Base-by-base conservation (phyloP, 2,113 vertebrate genomes). In the Plecturocebus donacophilus region DNA sequence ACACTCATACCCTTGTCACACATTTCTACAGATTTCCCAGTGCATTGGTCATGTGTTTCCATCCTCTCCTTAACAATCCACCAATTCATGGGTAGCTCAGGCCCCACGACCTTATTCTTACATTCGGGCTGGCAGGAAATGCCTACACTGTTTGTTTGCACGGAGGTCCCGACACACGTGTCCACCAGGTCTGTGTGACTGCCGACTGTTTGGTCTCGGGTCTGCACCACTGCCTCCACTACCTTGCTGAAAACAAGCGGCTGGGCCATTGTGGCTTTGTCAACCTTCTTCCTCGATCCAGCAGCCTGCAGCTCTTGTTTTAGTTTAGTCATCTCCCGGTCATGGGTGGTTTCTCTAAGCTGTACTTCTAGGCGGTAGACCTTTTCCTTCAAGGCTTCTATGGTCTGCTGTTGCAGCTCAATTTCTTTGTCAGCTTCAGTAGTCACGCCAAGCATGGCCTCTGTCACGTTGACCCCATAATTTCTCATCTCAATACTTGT, bases 281-380 rank as follows among this genome's bases (percentile, higher is more conserved):
- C 99, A 0, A 98, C 97, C 56, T 99, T 99, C 83, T 99, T 99
- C 98, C 99, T 99, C 23, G 97, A 99, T 0, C 99, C 99, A 6
- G 99, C 99, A 0, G 99, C 99, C 95, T 99, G 99, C 12, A 99
- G 99, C 97, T 99, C 99, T 56, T 99, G 99, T 84, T 99, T 99
- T 8, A 99, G 98, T 97, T 99, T 99, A 16, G 99, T 99, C 99
- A 99, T 99, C 97, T 99, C 99, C 96, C 99, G 99, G 92, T 99
- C 98, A 82, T 99, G 99, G 7, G 99, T 99, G 0, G 99, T 99
- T 98, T 99, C 99, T 86, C 99, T 99, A 84, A 99, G 99, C 96
- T 99, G 99, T 49, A 99, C 99, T 95, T 99, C 99, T 70, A 99
- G 97, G 68, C 99, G 99, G 96, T 99, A 99, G 96, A 99, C 99